Conservation (phyloP, 2,888 invertebrate species). For the Troides oblongomaculatus region DNA sequence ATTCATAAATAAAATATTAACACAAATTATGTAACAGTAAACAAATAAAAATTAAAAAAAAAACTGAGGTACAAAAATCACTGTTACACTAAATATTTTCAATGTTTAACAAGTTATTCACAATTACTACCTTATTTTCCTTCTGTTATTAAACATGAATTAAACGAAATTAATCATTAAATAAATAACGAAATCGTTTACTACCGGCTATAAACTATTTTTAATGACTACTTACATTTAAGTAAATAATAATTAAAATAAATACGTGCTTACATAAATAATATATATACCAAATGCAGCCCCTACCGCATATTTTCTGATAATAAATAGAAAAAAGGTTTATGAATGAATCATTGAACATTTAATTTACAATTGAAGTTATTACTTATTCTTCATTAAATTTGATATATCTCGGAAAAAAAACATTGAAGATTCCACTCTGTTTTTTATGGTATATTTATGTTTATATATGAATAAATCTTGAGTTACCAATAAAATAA, state of each 20-base stretch:
- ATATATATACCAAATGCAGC: no score
- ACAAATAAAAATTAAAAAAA: slow-evolving; percentile 1
- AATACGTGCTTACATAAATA: no score
- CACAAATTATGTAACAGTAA: slow-evolving; percentile 22
- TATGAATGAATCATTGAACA: no score
- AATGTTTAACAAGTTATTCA: neutral
- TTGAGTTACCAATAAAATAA: neutral
- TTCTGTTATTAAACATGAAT: neutral
- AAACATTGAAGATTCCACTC: no score
- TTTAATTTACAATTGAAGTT: no score
- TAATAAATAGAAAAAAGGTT: no score
- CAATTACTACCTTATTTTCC: neutral
- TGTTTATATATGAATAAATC: neutral
- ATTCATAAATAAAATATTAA: slow-evolving; percentile 29
- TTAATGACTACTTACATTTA: no score
- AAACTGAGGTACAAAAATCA: neutral
- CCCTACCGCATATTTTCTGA: no score
- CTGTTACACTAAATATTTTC: neutral
- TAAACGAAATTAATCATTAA: no score
- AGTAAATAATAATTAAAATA: no score
- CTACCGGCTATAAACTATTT: neutral
- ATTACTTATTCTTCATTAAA: no score
- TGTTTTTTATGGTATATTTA: neutral
- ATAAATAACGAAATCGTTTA: neutral
- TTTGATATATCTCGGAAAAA: no score